Evolutionary conservation across 2,113 vertebrate species (phyloP).

Genomic region (Theristicus caerulescens): DNA sequence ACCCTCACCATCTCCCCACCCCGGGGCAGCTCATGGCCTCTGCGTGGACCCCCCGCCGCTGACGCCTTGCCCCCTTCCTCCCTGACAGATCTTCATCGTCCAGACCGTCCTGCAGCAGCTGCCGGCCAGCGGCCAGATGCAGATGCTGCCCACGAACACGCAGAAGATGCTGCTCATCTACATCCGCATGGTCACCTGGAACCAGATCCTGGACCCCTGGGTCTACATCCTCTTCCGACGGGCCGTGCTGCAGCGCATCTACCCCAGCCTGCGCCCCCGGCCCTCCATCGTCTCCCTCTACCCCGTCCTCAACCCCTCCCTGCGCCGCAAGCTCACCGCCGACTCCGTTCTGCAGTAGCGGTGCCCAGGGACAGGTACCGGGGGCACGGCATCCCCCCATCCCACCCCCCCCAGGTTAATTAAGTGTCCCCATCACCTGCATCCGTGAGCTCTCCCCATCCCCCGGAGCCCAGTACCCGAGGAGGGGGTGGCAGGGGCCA

Average conservation of each 20-base stretch:
- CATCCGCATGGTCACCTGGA: conserved; percentile 92
- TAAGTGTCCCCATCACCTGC: not conserved
- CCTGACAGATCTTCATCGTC: conserved; percentile 85
- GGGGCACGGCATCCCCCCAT: no score
- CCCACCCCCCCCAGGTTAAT: not conserved
- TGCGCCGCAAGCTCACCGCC: conserved; percentile 69
- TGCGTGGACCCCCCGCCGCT: fast-evolving
- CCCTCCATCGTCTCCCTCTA: conserved; percentile 76
- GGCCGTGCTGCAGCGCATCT: conserved; percentile 81
- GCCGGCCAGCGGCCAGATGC: not conserved
- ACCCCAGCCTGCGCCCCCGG: conserved; percentile 74
- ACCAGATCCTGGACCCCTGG: conserved; percentile 98
- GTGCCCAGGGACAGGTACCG: fast-evolving
- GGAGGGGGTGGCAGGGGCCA: no score
- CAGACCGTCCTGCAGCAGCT: conserved; percentile 74
- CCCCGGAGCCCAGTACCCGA: fast-evolving
- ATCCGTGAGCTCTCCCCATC: fast-evolving
- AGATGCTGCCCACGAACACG: not conserved
- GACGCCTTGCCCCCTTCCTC: not conserved
- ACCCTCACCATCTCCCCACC: not conserved
- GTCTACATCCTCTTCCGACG: conserved; percentile 94
- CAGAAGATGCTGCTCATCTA: conserved; percentile 82
- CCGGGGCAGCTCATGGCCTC: not conserved
- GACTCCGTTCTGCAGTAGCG: conserved; percentile 37
- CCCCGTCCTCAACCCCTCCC: conserved; percentile 67